A percentile compares a stretch with the other conserved stretches of the same genome.
Conservation (phyloP, 2,888 invertebrate genomes). For the Pandemis corylana region DNA sequence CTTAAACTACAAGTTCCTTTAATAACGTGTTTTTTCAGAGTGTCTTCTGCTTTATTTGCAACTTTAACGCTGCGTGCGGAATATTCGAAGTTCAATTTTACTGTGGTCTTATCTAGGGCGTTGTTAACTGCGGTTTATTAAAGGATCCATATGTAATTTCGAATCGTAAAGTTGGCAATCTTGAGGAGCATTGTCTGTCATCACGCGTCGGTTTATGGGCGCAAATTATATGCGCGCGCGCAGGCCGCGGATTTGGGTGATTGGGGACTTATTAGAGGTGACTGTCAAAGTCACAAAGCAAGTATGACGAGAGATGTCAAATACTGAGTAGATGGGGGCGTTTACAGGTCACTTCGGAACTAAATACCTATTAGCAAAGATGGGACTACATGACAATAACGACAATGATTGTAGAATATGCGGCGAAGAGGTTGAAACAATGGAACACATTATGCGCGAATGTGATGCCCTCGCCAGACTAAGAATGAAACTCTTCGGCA, state of each 20-base stretch:
- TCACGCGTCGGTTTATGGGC: slow-evolving; percentile 61
- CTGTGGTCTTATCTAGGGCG: not conserved
- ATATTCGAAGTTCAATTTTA: not conserved
- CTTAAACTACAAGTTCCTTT: slow-evolving; percentile 1
- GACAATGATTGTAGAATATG: no score
- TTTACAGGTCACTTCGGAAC: no score
- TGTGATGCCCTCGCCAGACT: no score
- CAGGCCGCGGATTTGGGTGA: slow-evolving; percentile 44
- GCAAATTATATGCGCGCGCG: slow-evolving; percentile 58
- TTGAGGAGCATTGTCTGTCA: slow-evolving; percentile 56
- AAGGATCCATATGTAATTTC: slow-evolving; percentile 51
- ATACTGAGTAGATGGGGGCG: no score
- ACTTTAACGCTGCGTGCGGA: not conserved
- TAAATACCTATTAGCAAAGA: no score
- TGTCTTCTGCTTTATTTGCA: not conserved
- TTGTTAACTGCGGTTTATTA: slow-evolving; percentile 14
- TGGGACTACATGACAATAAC: no score
- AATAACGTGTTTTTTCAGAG: not conserved
- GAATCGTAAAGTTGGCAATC: slow-evolving; percentile 57
- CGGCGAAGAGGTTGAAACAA: no score
- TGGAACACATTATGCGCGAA: no score
- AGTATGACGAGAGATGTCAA: not conserved
- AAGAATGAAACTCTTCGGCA: no score
- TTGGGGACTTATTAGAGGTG: not conserved
- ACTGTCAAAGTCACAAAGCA: not conserved